Evolutionary conservation across 2,113 vertebrate species (phyloP).

Genomic region (Laterallus jamaicensis): DNA sequence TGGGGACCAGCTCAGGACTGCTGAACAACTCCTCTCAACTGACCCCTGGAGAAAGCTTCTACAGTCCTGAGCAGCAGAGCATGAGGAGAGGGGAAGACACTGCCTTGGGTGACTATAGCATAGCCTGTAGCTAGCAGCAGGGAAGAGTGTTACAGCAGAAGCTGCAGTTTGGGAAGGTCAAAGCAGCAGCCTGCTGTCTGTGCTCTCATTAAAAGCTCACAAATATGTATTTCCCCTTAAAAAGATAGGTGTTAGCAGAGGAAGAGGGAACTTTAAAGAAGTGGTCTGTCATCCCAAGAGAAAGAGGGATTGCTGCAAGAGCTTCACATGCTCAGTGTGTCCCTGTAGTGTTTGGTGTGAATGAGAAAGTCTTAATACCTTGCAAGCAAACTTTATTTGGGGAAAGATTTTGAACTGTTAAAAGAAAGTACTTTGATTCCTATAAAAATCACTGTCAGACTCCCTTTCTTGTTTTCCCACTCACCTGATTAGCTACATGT

Average conservation of each 20-base stretch:
- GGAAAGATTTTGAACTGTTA: background rate
- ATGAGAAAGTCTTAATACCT: accelerated
- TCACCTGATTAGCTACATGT: background rate
- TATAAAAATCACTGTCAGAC: background rate
- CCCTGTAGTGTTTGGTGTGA: background rate
- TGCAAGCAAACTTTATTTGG: background rate
- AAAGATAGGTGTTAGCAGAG: background rate
- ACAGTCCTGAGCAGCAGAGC: background rate
- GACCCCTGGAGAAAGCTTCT: background rate
- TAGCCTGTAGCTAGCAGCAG: background rate
- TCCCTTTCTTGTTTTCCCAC: background rate
- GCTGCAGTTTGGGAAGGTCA: background rate
- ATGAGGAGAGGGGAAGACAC: background rate
- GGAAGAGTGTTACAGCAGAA: background rate
- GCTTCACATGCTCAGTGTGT: background rate
- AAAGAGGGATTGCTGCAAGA: background rate
- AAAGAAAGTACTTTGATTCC: background rate
- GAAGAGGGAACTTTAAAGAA: background rate
- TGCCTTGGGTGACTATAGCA: too few relatives aligned
- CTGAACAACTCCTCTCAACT: background rate
- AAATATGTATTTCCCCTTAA: accelerated
- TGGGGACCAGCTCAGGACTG: background rate
- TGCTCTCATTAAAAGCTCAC: background rate
- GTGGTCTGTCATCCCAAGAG: background rate
- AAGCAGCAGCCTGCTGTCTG: background rate